Conservation (phyloP, 2,888 invertebrate species). For the Luperina nickerlii region DNA sequence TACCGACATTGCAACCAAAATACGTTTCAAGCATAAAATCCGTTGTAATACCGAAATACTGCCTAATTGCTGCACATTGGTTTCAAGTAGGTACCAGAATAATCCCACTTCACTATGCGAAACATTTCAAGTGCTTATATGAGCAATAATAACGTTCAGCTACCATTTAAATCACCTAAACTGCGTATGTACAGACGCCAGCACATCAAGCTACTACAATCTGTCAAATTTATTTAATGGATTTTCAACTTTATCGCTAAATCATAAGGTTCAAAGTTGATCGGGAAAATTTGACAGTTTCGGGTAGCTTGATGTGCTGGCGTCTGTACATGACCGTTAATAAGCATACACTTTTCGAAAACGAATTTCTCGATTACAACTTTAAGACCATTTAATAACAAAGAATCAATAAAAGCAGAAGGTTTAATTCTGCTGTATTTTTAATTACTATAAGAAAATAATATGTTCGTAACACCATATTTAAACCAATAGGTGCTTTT, state of each 20-base stretch:
- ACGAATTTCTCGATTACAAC: background rate
- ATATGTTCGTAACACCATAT: background rate
- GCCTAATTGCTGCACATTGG: conserved; percentile 22
- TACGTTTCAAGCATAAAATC: background rate
- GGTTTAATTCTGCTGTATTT: background rate
- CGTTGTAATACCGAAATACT: background rate
- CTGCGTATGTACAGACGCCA: too few relatives aligned
- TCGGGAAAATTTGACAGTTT: too few relatives aligned
- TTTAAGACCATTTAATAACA: background rate
- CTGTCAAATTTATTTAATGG: too few relatives aligned
- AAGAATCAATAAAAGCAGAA: background rate
- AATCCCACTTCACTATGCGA: conserved; percentile 19
- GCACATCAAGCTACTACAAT: too few relatives aligned
- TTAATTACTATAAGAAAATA: background rate
- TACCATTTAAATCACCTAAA: conserved; percentile 24
- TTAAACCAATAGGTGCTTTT: background rate
- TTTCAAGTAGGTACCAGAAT: conserved; percentile 11
- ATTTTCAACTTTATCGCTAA: too few relatives aligned
- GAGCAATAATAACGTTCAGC: background rate
- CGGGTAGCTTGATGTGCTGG: too few relatives aligned
- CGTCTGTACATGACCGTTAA: background rate
- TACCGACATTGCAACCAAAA: background rate
- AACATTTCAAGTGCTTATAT: conserved; percentile 22
- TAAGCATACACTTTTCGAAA: background rate
- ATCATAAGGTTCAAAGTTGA: too few relatives aligned